phyloP scores from a whole-genome alignment of 2,797 vertebrate genomes.

The Emydoidea blandingii region DNA sequence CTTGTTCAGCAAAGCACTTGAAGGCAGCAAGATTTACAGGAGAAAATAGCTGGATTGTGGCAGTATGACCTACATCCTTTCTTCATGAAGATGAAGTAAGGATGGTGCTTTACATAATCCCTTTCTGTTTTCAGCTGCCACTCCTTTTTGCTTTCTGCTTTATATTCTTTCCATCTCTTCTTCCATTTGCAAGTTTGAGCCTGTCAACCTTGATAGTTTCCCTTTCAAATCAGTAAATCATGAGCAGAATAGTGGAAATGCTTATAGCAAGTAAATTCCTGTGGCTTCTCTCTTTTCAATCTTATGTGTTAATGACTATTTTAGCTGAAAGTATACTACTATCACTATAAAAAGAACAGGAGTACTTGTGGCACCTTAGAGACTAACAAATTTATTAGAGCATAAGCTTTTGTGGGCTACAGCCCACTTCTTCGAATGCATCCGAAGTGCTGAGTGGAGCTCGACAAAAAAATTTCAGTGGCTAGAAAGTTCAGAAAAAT shows the following conservation, averaged over 20 bases:
- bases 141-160: neutral
- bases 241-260: neutral
- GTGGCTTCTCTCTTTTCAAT: neutral
- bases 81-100: neutral
- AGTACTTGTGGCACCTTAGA: too few species aligned
- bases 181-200: neutral
- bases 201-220: neutral
- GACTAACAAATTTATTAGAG: too few species aligned
- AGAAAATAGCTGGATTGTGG: neutral
- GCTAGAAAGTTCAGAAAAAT: neutral
- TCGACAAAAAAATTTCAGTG: neutral
- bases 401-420: too few species aligned
- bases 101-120: neutral
- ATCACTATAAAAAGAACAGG: neutral
- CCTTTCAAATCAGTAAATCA: neutral
- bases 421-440: too few species aligned
- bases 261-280: neutral
- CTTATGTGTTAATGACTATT: neutral
- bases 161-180: neutral
- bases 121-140: neutral
- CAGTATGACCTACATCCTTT: neutral
- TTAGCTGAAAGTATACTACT: neutral
- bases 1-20: neutral
- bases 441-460: neutral
- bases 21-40: neutral